Evolutionary conservation across 2,113 vertebrate genomes (phyloP).

Genomic region (Megaceryle maxima): DNA sequence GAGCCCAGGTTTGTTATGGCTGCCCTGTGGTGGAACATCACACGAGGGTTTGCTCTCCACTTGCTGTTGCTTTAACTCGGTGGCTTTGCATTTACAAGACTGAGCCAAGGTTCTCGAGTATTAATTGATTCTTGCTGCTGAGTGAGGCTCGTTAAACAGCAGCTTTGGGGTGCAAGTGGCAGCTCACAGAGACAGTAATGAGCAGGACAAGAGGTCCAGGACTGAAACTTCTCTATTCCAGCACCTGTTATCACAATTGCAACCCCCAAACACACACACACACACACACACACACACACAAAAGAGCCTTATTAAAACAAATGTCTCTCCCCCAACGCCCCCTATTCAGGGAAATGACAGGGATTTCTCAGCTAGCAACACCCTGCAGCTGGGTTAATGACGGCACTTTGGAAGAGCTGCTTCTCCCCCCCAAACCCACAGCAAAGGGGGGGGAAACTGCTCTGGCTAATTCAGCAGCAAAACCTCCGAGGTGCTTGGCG

Average conservation of each 20-base stretch:
- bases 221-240: background rate
- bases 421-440: background rate
- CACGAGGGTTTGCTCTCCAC: fast-evolving
- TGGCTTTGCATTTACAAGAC: background rate
- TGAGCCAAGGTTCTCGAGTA: background rate
- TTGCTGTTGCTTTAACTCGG: background rate
- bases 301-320: background rate
- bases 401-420: background rate
- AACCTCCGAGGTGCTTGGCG: background rate
- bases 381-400: conserved; percentile 45
- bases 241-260: background rate
- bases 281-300: background rate
- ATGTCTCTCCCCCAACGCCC: background rate
- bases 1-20: background rate
- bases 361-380: background rate
- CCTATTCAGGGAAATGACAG: background rate
- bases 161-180: conserved; percentile 24
- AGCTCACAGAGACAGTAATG: background rate
- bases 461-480: background rate
- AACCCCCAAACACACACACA: background rate
- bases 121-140: conserved; percentile 36
- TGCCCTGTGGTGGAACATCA: background rate
- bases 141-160: conserved; percentile 27
- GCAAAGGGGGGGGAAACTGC: background rate
- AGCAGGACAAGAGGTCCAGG: background rate